Evolutionary conservation across 2,113 vertebrate genomes (phyloP), one percentile per base, ranked within the genome.

Genomic region (Lipophrys pholis): DNA sequence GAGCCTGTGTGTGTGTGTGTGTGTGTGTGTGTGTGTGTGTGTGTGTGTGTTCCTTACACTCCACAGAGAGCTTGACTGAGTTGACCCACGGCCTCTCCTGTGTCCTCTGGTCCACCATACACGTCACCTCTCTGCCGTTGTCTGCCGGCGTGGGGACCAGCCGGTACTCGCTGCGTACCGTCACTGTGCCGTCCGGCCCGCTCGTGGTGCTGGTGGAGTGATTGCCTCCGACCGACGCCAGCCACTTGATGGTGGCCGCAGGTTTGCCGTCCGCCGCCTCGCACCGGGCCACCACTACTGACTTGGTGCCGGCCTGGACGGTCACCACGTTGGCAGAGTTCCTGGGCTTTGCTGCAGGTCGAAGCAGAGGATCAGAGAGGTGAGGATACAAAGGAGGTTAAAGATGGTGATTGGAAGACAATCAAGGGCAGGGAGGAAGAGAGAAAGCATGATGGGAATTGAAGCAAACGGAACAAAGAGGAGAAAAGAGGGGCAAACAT

Each of bases 251-350:
- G 0, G 71, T 78, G 2, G 95, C 94, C 0, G 94, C 90, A 0
- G 96, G 96, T 50, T 95, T 95, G 12, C 93, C 95, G 0, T 93
- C 91, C 0, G 71, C 74, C 0, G 96, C 94, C 58, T 92, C 90
- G 1, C 96, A 97, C 46, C 73, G 84, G 2, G 96, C 96, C 49
- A 96, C 95, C 0, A 94, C 90, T 35, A 89, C 70, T 0, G 93
- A 86, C 0, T 83, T 66, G 7, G 76, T 64, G 45, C 93, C 83
- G 0, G 92, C 84, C 0, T 80, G 88, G 55, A 95, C 95, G 0
- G 93, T 90, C 55, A 94, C 81, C 0, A 76, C 69, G 0, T 72
- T 73, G 0, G 92, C 95, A 0, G 84, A 89, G 87, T 93, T 96
- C 67, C 83, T 87, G 5, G 96, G 95, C 48, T 93, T 91, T 45